phyloP scores from a whole-genome alignment of 2,888 invertebrate genomes.

The Helleia helle region DNA sequence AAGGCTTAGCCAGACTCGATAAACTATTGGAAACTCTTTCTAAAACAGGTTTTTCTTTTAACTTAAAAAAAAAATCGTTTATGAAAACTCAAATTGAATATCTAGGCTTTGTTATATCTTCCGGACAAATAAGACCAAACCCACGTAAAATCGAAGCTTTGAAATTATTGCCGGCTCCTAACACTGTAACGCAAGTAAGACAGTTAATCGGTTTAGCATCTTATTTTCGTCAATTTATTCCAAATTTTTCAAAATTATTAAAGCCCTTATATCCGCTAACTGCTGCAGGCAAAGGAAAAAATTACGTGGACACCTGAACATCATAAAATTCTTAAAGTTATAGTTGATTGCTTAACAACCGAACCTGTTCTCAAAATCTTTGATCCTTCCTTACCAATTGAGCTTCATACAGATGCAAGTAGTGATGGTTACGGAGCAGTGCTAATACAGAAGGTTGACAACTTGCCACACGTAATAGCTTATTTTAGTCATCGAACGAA shows the following conservation, averaged over 20 bases:
- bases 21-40: not conserved
- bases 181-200: constrained; percentile 15
- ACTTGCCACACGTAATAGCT: constrained; percentile 19
- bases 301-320: too few species aligned
- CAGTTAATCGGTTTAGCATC: constrained; percentile 22
- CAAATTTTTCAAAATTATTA: constrained; percentile 18
- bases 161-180: not conserved
- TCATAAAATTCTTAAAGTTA: too few species aligned
- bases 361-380: too few species aligned
- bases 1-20: constrained; percentile 11
- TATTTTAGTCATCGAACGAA: constrained; percentile 25
- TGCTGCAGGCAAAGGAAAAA: too few species aligned
- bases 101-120: constrained; percentile 10
- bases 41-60: constrained; percentile 15
- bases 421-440: too few species aligned
- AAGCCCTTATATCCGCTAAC: constrained; percentile 26
- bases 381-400: too few species aligned
- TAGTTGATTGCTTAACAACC: too few species aligned
- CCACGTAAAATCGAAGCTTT: constrained; percentile 10
- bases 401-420: too few species aligned
- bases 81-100: constrained; percentile 11
- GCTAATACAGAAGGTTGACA: constrained; percentile 21
- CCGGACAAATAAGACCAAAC: constrained; percentile 13
- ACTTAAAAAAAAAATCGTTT: constrained; percentile 13
- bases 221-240: constrained; percentile 21